These are phyloP conservation scores for Nymphicus hollandicus DNA, from an alignment of 2,113 vertebrate species.

Conservation along the genomic window DNA sequence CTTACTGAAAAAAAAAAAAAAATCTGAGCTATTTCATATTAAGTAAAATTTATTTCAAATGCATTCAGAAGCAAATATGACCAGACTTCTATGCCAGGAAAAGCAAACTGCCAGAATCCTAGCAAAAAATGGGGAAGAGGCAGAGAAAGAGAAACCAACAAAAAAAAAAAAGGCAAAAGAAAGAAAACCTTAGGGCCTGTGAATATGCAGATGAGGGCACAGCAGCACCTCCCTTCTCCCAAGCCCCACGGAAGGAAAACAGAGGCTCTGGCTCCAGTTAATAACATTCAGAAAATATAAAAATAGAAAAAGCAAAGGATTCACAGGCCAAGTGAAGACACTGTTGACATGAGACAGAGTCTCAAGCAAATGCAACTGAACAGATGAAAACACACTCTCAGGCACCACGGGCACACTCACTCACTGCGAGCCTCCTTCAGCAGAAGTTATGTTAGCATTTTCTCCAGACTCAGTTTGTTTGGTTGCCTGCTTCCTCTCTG, in stretches of 20 bases:
- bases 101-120: not conserved
- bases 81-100: not conserved
- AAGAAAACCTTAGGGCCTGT: not conserved
- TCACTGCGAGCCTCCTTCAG: not conserved
- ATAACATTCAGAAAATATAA: constrained; percentile 7
- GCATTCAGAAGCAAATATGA: not conserved
- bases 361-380: constrained; percentile 41
- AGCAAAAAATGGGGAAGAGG: not conserved
- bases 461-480: not conserved
- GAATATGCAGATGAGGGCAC: not conserved
- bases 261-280: constrained; percentile 13
- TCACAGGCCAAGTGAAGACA: constrained; percentile 4
- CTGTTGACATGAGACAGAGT: not conserved
- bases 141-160: not conserved
- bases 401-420: not conserved
- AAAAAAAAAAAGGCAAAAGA: not conserved
- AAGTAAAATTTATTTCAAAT: not conserved
- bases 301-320: constrained; percentile 29
- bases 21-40: not conserved
- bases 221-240: not conserved
- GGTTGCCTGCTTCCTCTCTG: not conserved
- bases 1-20: not conserved
- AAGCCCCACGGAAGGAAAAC: constrained; percentile 2
- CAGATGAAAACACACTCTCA: constrained; percentile 25
- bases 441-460: not conserved